Conservation (phyloP, 2,797 vertebrate species). For the Periophthalmus magnuspinnatus region DNA sequence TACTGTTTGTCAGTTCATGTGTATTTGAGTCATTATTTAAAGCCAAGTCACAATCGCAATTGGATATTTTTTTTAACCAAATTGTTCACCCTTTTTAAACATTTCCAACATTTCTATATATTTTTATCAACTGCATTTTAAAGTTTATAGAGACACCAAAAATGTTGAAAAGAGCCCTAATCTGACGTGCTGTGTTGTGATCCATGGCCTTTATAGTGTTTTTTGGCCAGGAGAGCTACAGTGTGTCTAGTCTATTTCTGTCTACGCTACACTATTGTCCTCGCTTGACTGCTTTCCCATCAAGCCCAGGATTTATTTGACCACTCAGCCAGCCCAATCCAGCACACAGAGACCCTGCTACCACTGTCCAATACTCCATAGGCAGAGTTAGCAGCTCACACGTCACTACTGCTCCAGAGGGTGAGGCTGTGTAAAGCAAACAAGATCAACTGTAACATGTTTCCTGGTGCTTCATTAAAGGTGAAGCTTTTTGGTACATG, state of each 20-base stretch:
- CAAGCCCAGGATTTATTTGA: constrained; percentile 71
- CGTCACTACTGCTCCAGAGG: not conserved
- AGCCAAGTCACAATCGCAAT: no score
- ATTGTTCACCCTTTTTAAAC: no score
- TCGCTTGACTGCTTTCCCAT: constrained; percentile 71
- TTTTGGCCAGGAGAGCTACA: constrained; percentile 56
- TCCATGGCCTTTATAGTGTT: constrained; percentile 45
- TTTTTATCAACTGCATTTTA: constrained; percentile 3
- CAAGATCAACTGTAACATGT: not conserved
- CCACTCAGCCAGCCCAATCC: constrained; percentile 62
- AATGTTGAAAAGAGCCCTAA: not conserved
- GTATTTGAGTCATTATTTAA: no score
- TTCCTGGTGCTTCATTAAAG: not conserved
- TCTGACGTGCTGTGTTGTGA: constrained; percentile 13
- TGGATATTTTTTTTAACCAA: no score
- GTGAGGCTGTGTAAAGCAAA: not conserved
- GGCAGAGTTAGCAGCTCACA: constrained; percentile 22
- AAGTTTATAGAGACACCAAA: not conserved
- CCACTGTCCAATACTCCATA: constrained; percentile 48
- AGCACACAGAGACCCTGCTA: constrained; percentile 60
- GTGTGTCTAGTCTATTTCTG: constrained; percentile 73
- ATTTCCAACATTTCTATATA: not conserved
- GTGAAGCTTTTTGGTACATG: not conserved
- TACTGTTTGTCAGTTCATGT: no score
- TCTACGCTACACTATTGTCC: constrained; percentile 68